Base-by-base conservation (phyloP, 2,888 invertebrate species). In the Strigamia crassipes region DNA sequence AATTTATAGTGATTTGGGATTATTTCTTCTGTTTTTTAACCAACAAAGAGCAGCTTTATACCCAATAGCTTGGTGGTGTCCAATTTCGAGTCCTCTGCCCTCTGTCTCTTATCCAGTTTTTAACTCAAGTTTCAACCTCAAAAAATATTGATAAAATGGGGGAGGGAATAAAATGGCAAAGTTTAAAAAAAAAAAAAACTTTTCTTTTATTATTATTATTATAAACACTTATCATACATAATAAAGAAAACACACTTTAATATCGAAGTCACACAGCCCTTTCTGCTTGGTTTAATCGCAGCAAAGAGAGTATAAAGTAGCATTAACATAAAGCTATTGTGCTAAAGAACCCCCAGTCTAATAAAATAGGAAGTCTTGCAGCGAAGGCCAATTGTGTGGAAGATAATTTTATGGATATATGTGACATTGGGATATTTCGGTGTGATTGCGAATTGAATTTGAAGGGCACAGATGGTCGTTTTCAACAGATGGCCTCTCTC, bases 401-500 rank as follows among this genome's bases (percentile, higher is more conserved):
- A 66, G 66, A 66, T 27, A 31, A 66, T 66, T 66, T 66, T 27
- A 66, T 66, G 66, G 66, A 31, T 27, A 66, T 66, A 66, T 15
- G 23, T 31, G 31, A 23, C 31, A 66, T 66, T 66, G 66, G 66
- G 66, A 66, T 27, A 66, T 66, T 66, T 66, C 15, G 9, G 51
- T 66, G 66, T 66, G 66, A 66, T 66, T 66, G 66, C 10, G 66
- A 66, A 66, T 66, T 66, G 66, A 66, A 66, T 66, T 66, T 10
- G 66, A 66, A 66, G 66, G 66, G 66, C 66, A 66, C 66, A 66
- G 66, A 66, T 66, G 66, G 66, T 66, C 66, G 66, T 31, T 66
- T 66, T 66, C 66, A 66, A 66, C 66, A 66, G 66, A 66, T 66
- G 66, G 66, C 66, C 66, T n/a, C 51, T 51, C 34, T 34, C 15